Evolutionary conservation across 2,797 vertebrate genomes (phyloP).

Genomic region (Epinephelus awoara): DNA sequence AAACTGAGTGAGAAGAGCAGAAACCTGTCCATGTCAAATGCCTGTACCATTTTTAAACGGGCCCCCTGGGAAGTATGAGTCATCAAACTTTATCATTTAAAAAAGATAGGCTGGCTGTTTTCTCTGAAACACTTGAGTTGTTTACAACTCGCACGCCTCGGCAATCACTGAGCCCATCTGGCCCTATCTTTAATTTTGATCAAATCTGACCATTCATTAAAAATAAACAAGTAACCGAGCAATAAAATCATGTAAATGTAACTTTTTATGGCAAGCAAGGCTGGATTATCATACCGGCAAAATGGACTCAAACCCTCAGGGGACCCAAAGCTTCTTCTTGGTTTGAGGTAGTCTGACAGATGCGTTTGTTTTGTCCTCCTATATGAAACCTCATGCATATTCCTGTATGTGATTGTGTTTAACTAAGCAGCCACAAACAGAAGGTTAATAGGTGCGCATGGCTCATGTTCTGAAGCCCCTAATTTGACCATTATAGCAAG

Average conservation of each 20-base stretch:
- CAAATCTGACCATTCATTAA: not conserved
- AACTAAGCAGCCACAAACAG: conserved; percentile 27
- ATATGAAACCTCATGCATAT: not conserved
- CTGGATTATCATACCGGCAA: not conserved
- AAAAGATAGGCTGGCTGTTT: not conserved
- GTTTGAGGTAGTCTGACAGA: not conserved
- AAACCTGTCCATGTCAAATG: not conserved
- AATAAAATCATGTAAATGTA: not conserved
- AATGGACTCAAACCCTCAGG: not conserved
- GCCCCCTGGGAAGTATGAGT: not conserved
- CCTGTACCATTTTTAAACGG: not conserved
- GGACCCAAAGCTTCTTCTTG: not conserved
- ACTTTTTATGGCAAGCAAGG: not conserved
- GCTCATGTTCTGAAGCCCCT: conserved; percentile 20
- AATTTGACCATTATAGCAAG: conserved; percentile 39
- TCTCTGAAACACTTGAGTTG: not conserved
- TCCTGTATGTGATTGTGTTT: conserved; percentile 10
- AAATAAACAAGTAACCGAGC: not conserved
- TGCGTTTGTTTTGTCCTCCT: not conserved
- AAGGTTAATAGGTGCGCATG: not conserved
- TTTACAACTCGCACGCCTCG: not conserved
- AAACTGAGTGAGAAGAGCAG: not conserved
- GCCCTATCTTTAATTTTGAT: not conserved
- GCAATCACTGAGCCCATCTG: not conserved
- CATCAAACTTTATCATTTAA: not conserved